These are phyloP conservation scores for Nomada fabriciana DNA, from an alignment of 2,888 invertebrate genomes.

Conservation along the genomic window DNA sequence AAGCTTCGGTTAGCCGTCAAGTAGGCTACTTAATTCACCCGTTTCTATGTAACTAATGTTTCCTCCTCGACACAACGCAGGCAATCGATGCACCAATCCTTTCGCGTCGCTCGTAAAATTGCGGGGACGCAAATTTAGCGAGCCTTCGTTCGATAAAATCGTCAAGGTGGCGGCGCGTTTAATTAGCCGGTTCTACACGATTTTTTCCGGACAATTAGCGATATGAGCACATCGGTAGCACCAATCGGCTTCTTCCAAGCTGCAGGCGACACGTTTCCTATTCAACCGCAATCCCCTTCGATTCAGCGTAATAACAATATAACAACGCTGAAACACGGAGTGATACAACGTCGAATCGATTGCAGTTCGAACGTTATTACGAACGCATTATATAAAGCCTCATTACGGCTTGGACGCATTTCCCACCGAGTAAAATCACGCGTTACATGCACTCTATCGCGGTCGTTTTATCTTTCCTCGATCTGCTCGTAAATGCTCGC, in stretches of 20 bases:
- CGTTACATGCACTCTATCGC: background rate
- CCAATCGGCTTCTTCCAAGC: background rate
- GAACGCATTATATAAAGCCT: conserved; percentile 32
- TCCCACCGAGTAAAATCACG: background rate
- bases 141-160: background rate
- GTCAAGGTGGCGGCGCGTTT: background rate
- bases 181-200: conserved; percentile 2
- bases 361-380: conserved; percentile 17
- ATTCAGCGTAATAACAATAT: conserved; percentile 21
- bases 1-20: background rate
- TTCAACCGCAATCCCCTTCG: background rate
- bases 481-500: background rate
- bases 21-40: background rate
- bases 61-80: background rate
- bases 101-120: background rate
- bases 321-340: background rate
- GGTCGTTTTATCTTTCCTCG: background rate
- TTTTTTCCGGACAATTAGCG: conserved; percentile 6
- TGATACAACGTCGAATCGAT: conserved; percentile 24
- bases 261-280: background rate
- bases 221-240: background rate
- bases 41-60: background rate
- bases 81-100: background rate
- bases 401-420: conserved; percentile 12
- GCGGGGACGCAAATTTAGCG: no score